These are phyloP conservation scores for Anagrus nilaparvatae DNA, from an alignment of 1,140 invertebrate species.

Conservation along the genomic window DNA sequence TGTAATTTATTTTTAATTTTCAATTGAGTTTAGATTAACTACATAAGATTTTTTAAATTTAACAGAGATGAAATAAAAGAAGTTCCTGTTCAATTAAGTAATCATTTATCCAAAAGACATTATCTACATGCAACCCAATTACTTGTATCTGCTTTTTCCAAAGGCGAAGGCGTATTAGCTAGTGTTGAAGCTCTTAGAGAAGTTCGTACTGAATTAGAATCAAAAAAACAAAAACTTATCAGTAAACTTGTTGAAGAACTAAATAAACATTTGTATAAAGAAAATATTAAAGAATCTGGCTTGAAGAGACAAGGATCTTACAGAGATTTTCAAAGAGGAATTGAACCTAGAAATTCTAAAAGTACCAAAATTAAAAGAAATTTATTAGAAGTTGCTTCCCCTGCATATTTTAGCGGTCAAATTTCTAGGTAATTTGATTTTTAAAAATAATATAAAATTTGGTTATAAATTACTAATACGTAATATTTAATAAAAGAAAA, in stretches of 20 bases:
- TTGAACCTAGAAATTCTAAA: constrained; percentile 42
- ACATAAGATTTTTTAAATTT: constrained; percentile 18
- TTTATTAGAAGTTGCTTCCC: constrained; percentile 24
- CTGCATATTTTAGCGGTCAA: constrained; percentile 17
- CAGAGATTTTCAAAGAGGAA: constrained; percentile 46
- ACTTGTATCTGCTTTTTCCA: constrained; percentile 57
- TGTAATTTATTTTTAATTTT: constrained; percentile 46
- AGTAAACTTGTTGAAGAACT: constrained; percentile 62
- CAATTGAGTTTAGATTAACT: constrained; percentile 11
- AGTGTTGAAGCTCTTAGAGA: constrained; percentile 75
- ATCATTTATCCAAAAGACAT: constrained; percentile 61
- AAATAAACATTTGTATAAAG: constrained; percentile 63
- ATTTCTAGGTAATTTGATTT: constrained; percentile 17
- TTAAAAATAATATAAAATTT: constrained; percentile 5
- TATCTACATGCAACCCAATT: constrained; percentile 80
- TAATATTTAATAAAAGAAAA: constrained; percentile 17
- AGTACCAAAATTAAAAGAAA: constrained; percentile 29
- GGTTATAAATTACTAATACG: background rate
- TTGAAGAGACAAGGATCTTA: constrained; percentile 53
- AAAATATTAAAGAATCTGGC: constrained; percentile 47
- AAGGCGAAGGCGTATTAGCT: constrained; percentile 60
- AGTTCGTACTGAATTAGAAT: constrained; percentile 58
- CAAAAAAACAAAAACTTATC: constrained; percentile 64
- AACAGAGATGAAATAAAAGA: constrained; percentile 67
- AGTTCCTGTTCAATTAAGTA: constrained; percentile 65